Evolutionary conservation across 2,113 vertebrate genomes (phyloP), one percentile per base, ranked within the genome.

Genomic region (Brachionichthys hirsutus): DNA sequence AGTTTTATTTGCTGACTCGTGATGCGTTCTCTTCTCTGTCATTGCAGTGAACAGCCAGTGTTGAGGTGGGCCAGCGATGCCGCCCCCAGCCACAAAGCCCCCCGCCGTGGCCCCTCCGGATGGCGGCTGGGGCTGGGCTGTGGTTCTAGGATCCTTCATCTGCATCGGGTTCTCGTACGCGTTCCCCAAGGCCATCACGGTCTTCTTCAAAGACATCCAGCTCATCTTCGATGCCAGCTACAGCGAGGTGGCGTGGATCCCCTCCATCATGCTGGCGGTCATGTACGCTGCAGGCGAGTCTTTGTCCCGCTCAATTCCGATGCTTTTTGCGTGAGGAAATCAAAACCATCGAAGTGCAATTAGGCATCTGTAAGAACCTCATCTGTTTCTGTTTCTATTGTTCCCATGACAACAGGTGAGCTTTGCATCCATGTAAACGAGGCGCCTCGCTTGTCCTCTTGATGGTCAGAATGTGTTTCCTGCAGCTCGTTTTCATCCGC

Each of bases 221-320:
- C 81, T 88, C 53, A 94, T 98, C 78, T 99, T 98, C 62, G 48
- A 85, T 4, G 89, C 92, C 15, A 85, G 92, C 22, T 95, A 95
- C 81, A 99, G 95, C 67, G 87, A 98, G 84, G 92, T 97, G 41
- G 94, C 95, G 1, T 97, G 95, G 97, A 98, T 99, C 88, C 98
- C 97, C 45, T 98, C 95, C 0, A 98, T 98, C 81, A 99, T 98
- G 94, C 85, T 98, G 13, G 95, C 97, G 13, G 94, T 98, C 78
- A 99, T 98, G 96, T 98, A 98, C n/a, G 97, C 94, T 56, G 95
- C 96, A 92, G 97, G 96, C 98, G 91, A 92, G 91, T 48, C 24
- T 38, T 9, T 44, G 40, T 12, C 14, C 40, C 12, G 13, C 2
- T 30, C 24, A 30, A 30, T 30, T 30, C 24, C 5, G 24, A 30